A percentile compares a stretch with the other conserved stretches of the same genome.
Conservation (phyloP, 2,113 vertebrate species). For the Clarias magur region DNA sequence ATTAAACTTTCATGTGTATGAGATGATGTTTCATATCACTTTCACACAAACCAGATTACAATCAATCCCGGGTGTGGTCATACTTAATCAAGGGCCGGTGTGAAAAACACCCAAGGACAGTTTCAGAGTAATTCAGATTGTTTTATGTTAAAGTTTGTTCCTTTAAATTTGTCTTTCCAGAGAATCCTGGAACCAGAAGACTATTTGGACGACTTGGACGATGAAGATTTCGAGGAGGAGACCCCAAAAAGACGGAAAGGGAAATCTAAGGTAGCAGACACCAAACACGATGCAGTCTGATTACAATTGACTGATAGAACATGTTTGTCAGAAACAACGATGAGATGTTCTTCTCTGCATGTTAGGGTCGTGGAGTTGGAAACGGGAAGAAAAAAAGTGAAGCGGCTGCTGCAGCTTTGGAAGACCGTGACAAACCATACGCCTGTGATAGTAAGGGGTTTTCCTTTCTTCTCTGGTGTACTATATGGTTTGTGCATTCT, state of each 20-base stretch:
- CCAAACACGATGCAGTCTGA: background rate
- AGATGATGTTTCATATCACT: background rate
- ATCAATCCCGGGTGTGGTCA: background rate
- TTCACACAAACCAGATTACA: background rate
- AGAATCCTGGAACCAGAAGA: slow-evolving; percentile 94
- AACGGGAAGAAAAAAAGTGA: slow-evolving; percentile 92
- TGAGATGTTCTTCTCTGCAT: background rate
- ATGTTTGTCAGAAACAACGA: background rate
- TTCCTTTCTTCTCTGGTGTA: slow-evolving; percentile 44
- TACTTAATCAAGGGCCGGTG: background rate
- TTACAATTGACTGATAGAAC: background rate
- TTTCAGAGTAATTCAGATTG: background rate
- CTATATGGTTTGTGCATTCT: background rate
- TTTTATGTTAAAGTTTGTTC: too few relatives aligned
- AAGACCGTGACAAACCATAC: slow-evolving; percentile 94
- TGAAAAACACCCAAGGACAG: background rate
- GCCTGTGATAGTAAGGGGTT: slow-evolving; percentile 92
- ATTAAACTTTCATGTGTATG: background rate
- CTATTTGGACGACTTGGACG: slow-evolving; percentile 92
- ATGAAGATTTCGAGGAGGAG: slow-evolving; percentile 96
- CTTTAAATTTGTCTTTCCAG: slow-evolving; percentile 62
- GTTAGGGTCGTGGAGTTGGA: slow-evolving; percentile 87
- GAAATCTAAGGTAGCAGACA: slow-evolving; percentile 85
- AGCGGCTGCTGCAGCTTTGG: slow-evolving; percentile 81
- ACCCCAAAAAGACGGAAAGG: slow-evolving; percentile 93